Evolutionary conservation across 2,797 vertebrate species (phyloP).

Genomic region (Diceros bicornis): DNA sequence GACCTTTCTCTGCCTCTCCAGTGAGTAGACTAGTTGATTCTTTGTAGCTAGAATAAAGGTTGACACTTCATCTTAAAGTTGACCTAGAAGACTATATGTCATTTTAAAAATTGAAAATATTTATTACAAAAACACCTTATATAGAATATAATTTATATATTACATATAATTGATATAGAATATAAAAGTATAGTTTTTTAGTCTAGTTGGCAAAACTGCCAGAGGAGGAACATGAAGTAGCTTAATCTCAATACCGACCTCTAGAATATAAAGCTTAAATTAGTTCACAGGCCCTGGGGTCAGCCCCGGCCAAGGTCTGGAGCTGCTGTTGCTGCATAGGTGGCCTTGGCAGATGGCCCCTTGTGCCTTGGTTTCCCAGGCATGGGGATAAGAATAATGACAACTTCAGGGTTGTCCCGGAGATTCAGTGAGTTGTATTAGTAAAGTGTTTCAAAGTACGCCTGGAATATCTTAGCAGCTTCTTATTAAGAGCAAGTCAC

Average conservation of each 20-base stretch:
- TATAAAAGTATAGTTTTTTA: not conserved
- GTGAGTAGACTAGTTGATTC: not conserved
- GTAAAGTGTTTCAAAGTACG: not conserved
- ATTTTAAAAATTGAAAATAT: not conserved
- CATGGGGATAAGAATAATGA: rapidly evolving
- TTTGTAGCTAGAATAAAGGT: not conserved
- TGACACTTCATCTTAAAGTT: not conserved
- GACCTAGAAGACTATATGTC: not conserved
- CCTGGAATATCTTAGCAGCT: not conserved
- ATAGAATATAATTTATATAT: no score
- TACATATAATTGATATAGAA: no score
- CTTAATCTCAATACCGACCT: not conserved
- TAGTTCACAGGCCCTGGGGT: not conserved
- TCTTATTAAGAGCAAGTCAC: not conserved
- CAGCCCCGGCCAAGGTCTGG: no score
- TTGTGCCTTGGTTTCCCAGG: not conserved
- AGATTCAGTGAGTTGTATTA: no score
- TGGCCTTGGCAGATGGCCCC: no score
- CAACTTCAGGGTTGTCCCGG: no score
- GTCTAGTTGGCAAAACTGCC: not conserved
- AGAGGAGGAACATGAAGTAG: not conserved
- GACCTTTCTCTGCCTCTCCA: not conserved
- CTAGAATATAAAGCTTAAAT: not conserved
- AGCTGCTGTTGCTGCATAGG: not conserved
- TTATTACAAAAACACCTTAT: not conserved